Percentiles rank a stretch among this genome's conserved stretches.
phyloP scores from a whole-genome alignment of 2,888 invertebrate genomes.

The Amphipyra tragopoginis region DNA sequence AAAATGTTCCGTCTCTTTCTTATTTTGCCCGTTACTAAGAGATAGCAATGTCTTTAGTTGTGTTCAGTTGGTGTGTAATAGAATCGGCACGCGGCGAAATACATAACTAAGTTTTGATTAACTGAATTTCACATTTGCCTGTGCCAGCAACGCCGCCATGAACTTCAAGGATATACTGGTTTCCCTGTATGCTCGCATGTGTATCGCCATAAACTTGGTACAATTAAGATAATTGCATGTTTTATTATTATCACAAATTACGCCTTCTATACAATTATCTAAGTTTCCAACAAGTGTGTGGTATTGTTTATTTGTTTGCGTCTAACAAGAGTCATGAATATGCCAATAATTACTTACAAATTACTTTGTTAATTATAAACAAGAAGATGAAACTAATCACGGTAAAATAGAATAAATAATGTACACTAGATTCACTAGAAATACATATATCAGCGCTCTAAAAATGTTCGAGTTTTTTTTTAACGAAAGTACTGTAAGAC shows the following conservation, averaged over 20 bases:
- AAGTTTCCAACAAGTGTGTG: constrained; percentile 9
- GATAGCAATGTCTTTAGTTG: too few relatives aligned
- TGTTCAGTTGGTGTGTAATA: too few relatives aligned
- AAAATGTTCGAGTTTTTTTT: too few relatives aligned
- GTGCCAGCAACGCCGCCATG: not conserved
- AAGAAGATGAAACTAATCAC: too few relatives aligned
- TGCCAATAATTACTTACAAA: constrained; percentile 19
- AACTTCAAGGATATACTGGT: not conserved
- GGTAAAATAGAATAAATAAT: too few relatives aligned
- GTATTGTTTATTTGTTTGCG: constrained; percentile 22
- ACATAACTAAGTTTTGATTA: not conserved
- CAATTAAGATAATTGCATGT: constrained; percentile 27
- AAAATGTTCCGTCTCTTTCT: too few relatives aligned
- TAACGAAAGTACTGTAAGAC: too few relatives aligned
- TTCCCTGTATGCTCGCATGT: not conserved
- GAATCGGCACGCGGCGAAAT: not conserved
- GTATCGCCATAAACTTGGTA: constrained; percentile 12
- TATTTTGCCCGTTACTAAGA: too few relatives aligned
- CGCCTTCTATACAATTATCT: constrained; percentile 26
- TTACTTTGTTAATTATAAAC: constrained; percentile 13
- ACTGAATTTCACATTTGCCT: constrained; percentile 3
- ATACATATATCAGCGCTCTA: too few relatives aligned
- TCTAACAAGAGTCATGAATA: constrained; percentile 37
- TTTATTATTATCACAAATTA: constrained; percentile 37
- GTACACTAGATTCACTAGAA: too few relatives aligned